phyloP scores from a whole-genome alignment of 2,113 vertebrate genomes.

The Elachura formosa region DNA sequence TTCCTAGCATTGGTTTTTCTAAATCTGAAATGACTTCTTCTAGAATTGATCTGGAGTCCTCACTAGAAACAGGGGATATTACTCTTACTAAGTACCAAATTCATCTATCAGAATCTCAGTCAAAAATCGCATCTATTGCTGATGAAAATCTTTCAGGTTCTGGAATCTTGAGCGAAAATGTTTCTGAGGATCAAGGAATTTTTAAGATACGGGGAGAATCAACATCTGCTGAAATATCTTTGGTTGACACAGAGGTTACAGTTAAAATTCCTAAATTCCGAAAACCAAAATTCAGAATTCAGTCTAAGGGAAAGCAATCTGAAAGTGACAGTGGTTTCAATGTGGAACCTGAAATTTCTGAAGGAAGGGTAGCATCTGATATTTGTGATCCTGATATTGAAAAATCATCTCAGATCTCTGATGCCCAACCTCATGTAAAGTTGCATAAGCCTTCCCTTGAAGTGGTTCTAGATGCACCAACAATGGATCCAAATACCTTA shows the following conservation, averaged over 20 bases:
- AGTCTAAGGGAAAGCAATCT: background rate
- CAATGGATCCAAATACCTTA: background rate
- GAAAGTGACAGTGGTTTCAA: background rate
- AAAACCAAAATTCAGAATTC: constrained; percentile 5
- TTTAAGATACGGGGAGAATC: background rate
- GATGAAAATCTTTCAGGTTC: background rate
- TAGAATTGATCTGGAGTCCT: background rate
- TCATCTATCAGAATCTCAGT: background rate
- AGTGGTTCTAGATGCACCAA: background rate
- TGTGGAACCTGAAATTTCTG: background rate
- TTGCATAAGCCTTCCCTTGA: background rate
- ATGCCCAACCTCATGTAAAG: background rate
- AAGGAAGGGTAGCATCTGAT: background rate
- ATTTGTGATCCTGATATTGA: background rate
- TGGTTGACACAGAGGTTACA: background rate
- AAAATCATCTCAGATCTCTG: background rate
- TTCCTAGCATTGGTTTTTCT: constrained; percentile 15
- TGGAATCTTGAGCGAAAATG: background rate
- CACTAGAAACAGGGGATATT: background rate
- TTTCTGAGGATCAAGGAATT: background rate
- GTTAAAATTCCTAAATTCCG: background rate
- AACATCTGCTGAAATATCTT: background rate
- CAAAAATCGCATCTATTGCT: background rate
- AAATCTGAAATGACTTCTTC: background rate
- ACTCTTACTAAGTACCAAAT: constrained; percentile 31